These are phyloP conservation scores for Caenorhabditis wallacei DNA, from an alignment of 2,888 invertebrate genomes.

Conservation along the genomic window DNA sequence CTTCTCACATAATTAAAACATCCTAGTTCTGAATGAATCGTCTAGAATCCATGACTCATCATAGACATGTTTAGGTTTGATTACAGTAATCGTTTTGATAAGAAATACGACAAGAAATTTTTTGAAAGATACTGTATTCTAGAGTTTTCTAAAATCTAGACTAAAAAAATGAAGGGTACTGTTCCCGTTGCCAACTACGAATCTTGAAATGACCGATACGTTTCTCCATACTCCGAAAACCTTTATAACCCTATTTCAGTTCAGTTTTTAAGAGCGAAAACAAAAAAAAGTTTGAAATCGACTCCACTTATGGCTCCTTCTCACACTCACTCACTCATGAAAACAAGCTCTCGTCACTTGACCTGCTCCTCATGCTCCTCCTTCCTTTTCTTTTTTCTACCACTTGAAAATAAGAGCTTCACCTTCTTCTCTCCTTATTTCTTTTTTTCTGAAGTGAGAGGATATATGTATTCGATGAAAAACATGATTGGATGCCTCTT, in stretches of 20 bases:
- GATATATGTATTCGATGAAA: slow-evolving; percentile 29
- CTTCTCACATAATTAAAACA: too few relatives aligned
- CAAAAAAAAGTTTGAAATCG: slow-evolving; percentile 25
- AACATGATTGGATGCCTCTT: slow-evolving; percentile 46
- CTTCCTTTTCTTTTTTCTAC: slow-evolving; percentile 35
- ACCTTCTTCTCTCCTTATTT: slow-evolving; percentile 20
- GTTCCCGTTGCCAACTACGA: too few relatives aligned
- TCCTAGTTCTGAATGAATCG: too few relatives aligned
- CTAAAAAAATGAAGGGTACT: too few relatives aligned
- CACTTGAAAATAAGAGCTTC: slow-evolving; percentile 46
- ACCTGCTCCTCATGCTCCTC: slow-evolving; percentile 55
- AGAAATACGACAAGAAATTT: too few relatives aligned
- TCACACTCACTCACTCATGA: slow-evolving; percentile 44
- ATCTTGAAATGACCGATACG: too few relatives aligned
- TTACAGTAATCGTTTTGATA: too few relatives aligned
- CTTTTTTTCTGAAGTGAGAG: slow-evolving; percentile 24
- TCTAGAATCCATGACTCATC: too few relatives aligned
- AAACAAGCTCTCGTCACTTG: slow-evolving; percentile 59
- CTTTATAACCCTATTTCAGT: background rate
- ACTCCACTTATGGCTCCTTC: slow-evolving; percentile 51
- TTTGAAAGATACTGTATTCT: too few relatives aligned
- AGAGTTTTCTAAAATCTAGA: too few relatives aligned
- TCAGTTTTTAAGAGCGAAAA: background rate
- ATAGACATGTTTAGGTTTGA: too few relatives aligned
- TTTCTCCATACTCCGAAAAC: too few relatives aligned